Evolutionary conservation across 2,113 vertebrate genomes (phyloP).

Genomic region (Oncorhynchus mykiss): DNA sequence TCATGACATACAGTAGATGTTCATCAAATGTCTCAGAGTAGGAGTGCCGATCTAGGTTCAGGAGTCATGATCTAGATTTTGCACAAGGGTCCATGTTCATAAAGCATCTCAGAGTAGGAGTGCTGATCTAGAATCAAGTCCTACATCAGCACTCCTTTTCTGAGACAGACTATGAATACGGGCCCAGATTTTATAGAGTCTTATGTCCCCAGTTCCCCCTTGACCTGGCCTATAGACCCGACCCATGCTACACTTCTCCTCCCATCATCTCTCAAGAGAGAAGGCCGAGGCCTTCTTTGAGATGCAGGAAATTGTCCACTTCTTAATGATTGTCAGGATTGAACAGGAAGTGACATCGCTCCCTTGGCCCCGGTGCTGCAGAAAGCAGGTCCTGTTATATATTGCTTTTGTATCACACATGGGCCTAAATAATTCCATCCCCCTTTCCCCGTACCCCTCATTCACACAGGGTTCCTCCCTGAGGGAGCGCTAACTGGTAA

Average conservation of each 20-base stretch:
- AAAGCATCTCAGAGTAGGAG: too few relatives aligned
- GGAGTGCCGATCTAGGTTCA: too few relatives aligned
- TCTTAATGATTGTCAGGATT: constrained; percentile 5
- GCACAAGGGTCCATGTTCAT: too few relatives aligned
- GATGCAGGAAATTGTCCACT: constrained; percentile 38
- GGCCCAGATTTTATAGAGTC: too few relatives aligned
- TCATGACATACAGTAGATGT: too few relatives aligned
- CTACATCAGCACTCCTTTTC: too few relatives aligned
- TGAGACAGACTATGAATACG: too few relatives aligned
- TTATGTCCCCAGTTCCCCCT: not conserved
- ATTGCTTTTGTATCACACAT: not conserved
- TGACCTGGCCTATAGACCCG: not conserved
- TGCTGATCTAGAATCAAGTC: too few relatives aligned
- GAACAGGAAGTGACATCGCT: constrained; percentile 12
- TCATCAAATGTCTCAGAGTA: too few relatives aligned
- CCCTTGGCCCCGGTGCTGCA: not conserved
- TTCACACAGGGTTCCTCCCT: not conserved
- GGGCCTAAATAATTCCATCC: not conserved
- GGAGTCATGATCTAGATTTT: too few relatives aligned
- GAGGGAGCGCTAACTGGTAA: constrained; percentile 7
- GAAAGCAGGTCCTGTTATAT: not conserved
- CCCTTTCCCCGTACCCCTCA: not conserved
- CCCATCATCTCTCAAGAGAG: not conserved
- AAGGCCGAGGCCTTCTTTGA: constrained; percentile 8
- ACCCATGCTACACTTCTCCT: not conserved